Percentiles rank a stretch among this genome's conserved stretches.
These are phyloP conservation scores for Subacronicta megacephala DNA, from an alignment of 2,888 invertebrate species.

Conservation along the genomic window DNA sequence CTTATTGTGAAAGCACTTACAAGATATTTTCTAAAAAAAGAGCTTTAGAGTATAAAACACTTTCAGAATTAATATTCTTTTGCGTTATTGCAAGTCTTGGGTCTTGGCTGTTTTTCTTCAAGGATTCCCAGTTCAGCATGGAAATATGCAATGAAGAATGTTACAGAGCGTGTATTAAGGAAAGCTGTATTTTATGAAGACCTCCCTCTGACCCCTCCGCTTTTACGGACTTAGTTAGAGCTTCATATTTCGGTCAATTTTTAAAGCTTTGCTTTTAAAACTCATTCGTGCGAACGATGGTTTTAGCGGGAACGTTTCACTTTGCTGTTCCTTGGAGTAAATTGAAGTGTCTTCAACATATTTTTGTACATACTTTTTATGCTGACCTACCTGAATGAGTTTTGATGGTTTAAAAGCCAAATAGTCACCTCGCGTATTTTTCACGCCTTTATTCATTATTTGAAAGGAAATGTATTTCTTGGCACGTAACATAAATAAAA, in stretches of 20 bases:
- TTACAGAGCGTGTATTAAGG: conserved; percentile 52
- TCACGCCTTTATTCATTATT: too few relatives aligned
- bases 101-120: conserved; percentile 37
- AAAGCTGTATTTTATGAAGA: conserved; percentile 49
- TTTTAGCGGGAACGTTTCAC: conserved; percentile 7
- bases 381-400: too few relatives aligned
- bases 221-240: conserved; percentile 18
- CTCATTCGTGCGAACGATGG: conserved; percentile 14
- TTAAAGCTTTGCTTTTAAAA: conserved; percentile 19
- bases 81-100: conserved; percentile 40
- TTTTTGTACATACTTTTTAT: too few relatives aligned
- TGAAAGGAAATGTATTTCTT: too few relatives aligned
- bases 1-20: neutral
- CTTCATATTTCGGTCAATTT: conserved; percentile 33
- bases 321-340: too few relatives aligned
- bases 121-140: conserved; percentile 44
- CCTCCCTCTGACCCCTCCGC: conserved; percentile 28
- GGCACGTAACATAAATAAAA: too few relatives aligned
- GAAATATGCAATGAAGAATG: conserved; percentile 56
- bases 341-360: too few relatives aligned
- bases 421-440: too few relatives aligned
- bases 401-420: too few relatives aligned
- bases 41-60: conserved; percentile 25
- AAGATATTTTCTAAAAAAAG: conserved; percentile 3
- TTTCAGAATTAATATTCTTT: conserved; percentile 39